Evolutionary conservation across 2,113 vertebrate species (phyloP).

Genomic region (Oreochromis aureus): DNA sequence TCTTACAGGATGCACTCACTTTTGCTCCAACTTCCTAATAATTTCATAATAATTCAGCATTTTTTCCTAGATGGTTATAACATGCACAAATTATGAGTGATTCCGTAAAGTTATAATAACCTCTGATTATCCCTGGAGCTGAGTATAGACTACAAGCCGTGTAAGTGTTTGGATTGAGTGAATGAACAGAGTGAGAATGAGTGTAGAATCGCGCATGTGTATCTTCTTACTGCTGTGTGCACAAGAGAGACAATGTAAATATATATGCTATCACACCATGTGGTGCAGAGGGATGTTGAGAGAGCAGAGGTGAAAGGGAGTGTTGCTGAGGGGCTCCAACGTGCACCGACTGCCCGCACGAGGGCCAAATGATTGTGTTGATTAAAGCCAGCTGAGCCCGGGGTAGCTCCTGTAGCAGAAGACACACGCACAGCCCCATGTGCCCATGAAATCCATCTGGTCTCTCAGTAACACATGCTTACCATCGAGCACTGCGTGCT

Average conservation of each 20-base stretch:
- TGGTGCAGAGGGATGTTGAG: not conserved
- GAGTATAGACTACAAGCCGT: not conserved
- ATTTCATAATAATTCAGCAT: not conserved
- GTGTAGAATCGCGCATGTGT: not conserved
- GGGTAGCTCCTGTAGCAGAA: conserved; percentile 1
- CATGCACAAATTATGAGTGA: not conserved
- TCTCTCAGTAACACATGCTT: not conserved
- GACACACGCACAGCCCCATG: conserved; percentile 6
- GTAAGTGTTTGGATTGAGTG: not conserved
- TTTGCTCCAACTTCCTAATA: not conserved
- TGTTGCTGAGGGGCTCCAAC: conserved; percentile 44
- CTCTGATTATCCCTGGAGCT: not conserved
- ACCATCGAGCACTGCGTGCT: not conserved
- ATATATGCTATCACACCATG: not conserved
- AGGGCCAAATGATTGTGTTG: conserved; percentile 44
- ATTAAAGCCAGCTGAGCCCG: conserved; percentile 66
- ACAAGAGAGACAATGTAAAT: conserved; percentile 6
- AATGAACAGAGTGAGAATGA: not conserved
- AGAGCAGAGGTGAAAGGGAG: not conserved
- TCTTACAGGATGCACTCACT: not conserved
- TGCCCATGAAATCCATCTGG: conserved; percentile 35
- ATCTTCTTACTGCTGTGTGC: not conserved
- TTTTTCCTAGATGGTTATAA: not conserved
- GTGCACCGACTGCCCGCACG: conserved; percentile 44
- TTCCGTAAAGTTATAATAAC: not conserved